These are phyloP conservation scores for Cryptomyrus ogoouensis DNA, from an alignment of 2,113 vertebrate species.

Conservation along the genomic window DNA sequence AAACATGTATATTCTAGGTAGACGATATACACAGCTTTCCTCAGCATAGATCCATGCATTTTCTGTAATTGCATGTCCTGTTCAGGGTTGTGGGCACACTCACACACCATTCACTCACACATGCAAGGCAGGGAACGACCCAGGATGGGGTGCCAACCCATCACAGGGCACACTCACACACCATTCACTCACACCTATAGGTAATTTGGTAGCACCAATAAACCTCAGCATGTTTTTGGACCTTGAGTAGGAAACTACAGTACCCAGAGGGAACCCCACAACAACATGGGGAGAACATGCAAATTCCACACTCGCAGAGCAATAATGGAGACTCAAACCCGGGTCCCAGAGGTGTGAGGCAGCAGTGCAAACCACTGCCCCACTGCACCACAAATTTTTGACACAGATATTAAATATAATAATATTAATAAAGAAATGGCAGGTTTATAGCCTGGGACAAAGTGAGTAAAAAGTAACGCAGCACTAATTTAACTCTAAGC, in stretches of 20 bases:
- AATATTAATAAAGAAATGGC: background rate
- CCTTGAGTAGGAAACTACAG: too few relatives aligned
- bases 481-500: background rate
- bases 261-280: background rate
- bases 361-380: background rate
- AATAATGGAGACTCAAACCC: too few relatives aligned
- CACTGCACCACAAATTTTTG: background rate
- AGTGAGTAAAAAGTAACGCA: background rate
- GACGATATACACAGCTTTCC: background rate
- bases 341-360: background rate
- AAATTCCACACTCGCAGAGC: background rate
- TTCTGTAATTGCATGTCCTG: background rate
- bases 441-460: background rate
- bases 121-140: background rate
- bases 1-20: background rate
- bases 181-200: background rate
- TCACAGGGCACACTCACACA: background rate
- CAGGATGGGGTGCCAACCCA: background rate
- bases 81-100: background rate
- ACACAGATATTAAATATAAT: background rate
- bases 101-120: background rate
- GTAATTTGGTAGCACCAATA: background rate
- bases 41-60: background rate
- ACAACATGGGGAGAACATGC: too few relatives aligned
- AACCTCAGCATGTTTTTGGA: background rate